Percentiles rank a stretch among this genome's conserved stretches.
Conservation (phyloP, 2,888 invertebrate genomes). For the Tinea trinotella region DNA sequence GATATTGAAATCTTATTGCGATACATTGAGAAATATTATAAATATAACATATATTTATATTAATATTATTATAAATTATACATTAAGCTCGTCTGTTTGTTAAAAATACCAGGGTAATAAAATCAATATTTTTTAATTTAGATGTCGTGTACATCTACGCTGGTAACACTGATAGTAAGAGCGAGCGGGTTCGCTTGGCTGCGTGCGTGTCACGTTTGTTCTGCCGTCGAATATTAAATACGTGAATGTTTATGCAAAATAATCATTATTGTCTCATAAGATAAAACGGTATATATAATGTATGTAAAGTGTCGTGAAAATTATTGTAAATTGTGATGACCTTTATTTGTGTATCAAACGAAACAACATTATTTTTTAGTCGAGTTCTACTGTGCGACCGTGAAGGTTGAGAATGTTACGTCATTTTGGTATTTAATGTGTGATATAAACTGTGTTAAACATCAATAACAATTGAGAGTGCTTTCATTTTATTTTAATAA, state of each 20-base stretch:
- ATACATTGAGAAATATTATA: no score
- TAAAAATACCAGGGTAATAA: background rate
- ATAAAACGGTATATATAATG: constrained; percentile 5
- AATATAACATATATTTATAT: no score
- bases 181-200: constrained; percentile 43
- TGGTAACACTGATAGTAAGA: constrained; percentile 1
- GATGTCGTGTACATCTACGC: background rate
- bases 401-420: constrained; percentile 73
- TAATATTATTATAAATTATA: no score
- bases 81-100: no score
- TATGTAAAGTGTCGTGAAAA: constrained; percentile 3
- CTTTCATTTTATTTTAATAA: background rate
- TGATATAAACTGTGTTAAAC: constrained; percentile 47
- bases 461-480: constrained; percentile 23
- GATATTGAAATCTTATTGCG: no score
- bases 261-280: background rate
- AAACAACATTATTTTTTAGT: constrained; percentile 36
- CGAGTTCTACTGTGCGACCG: constrained; percentile 61
- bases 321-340: background rate
- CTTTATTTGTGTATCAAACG: background rate
- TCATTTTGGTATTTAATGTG: constrained; percentile 65
- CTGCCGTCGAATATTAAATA: constrained; percentile 46
- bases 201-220: constrained; percentile 73
- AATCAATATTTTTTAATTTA: background rate
- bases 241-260: constrained; percentile 16